phyloP scores from a whole-genome alignment of 2,888 invertebrate genomes.

The Embidobia sp. region DNA sequence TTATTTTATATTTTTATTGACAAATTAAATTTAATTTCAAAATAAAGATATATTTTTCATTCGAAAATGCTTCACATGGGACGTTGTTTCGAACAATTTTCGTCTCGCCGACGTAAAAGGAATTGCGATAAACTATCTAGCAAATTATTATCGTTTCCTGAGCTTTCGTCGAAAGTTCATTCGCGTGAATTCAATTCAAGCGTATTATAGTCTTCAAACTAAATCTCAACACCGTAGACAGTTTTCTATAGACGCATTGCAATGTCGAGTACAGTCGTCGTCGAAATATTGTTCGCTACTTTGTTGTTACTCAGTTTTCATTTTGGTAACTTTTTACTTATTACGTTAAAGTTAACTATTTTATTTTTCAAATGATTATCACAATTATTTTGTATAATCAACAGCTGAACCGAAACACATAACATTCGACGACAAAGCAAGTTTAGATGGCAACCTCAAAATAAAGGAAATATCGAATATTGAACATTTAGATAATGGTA shows the following conservation, averaged over 20 bases:
- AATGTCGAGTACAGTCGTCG: conserved; percentile 3
- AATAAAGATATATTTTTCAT: conserved; percentile 8
- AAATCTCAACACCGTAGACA: background rate
- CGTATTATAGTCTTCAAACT: too few relatives aligned
- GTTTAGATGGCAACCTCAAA: conserved; percentile 11
- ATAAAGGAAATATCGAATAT: conserved; percentile 30
- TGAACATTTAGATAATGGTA: conserved; percentile 49
- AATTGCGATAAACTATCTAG: conserved; percentile 38
- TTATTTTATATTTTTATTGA: conserved; percentile 44
- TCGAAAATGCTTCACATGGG: background rate
- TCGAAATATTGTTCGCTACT: too few relatives aligned
- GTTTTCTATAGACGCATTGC: background rate
- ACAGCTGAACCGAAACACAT: conserved; percentile 35
- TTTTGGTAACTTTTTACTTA: conserved; percentile 21
- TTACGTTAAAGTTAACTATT: background rate
- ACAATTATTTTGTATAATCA: background rate
- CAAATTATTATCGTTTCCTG: conserved; percentile 34
- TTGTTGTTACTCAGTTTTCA: background rate
- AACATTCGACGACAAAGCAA: conserved; percentile 24
- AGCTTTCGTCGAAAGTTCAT: conserved; percentile 22
- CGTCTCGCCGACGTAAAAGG: background rate
- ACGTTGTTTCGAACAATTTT: conserved; percentile 3
- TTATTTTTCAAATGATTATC: too few relatives aligned
- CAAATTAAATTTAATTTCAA: conserved; percentile 31
- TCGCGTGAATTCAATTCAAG: too few relatives aligned